A percentile compares a stretch with the other conserved stretches of the same genome.
phyloP scores from a whole-genome alignment of 2,113 vertebrate genomes.

The Megaleporinus macrocephalus region DNA sequence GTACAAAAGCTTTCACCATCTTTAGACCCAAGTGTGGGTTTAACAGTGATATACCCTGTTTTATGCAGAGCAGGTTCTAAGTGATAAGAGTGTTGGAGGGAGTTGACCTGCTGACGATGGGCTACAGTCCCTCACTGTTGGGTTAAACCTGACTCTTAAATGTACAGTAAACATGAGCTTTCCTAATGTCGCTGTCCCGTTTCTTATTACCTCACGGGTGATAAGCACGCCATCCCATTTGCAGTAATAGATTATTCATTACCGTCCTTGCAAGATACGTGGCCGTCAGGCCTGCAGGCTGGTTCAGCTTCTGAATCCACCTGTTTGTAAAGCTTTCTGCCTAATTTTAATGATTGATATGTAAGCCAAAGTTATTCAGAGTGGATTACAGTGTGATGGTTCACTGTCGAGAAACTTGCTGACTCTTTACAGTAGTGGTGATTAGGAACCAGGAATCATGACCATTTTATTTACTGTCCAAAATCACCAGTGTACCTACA shows the following conservation, averaged over 20 bases:
- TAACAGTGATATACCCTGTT: neutral
- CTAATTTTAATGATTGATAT: no score
- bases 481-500: no score
- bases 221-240: conserved; percentile 33
- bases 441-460: no score
- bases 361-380: no score
- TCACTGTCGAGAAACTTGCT: no score
- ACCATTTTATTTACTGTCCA: no score
- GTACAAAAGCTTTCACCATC: neutral
- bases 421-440: no score
- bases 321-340: no score
- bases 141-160: conserved; percentile 11
- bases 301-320: no score
- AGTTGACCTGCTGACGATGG: neutral
- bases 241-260: conserved; percentile 51
- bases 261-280: neutral
- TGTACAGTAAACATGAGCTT: conserved; percentile 40
- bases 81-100: neutral
- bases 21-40: neutral
- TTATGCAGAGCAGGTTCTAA: neutral
- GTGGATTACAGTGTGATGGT: no score
- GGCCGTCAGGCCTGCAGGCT: no score
- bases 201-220: conserved; percentile 20
- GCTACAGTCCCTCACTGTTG: neutral
- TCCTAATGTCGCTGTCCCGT: conserved; percentile 16